Evolutionary conservation across 2,888 invertebrate species (phyloP).

Genomic region (Callimorpha dominula): DNA sequence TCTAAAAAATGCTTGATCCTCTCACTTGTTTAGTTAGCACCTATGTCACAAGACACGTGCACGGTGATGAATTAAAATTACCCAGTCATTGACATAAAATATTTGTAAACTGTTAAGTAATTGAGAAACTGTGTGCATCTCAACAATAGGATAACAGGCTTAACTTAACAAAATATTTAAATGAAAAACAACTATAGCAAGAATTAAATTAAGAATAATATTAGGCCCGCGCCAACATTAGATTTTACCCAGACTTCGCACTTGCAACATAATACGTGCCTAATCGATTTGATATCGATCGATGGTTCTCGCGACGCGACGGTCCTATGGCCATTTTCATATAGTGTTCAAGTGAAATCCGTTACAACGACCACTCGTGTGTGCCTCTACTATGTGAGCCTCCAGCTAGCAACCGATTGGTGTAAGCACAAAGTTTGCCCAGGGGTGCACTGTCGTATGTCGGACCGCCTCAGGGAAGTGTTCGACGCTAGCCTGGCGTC

Average conservation of each 20-base stretch:
- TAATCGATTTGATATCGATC: not conserved
- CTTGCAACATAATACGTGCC: not conserved
- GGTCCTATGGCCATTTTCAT: not conserved
- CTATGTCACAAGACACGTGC: not conserved
- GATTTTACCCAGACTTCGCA: not conserved
- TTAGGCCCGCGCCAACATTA: not conserved
- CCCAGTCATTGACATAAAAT: not conserved
- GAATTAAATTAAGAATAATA: not conserved
- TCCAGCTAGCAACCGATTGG: not conserved
- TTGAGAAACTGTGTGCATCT: not conserved
- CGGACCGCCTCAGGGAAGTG: too few relatives aligned
- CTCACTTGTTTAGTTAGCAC: slow-evolving; percentile 20
- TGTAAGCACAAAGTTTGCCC: not conserved
- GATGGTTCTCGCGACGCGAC: not conserved
- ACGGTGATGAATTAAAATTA: not conserved
- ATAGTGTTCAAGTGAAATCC: not conserved
- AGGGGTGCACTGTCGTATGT: too few relatives aligned
- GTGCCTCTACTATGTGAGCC: not conserved
- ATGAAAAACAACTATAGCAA: not conserved
- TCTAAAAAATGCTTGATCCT: slow-evolving; percentile 20
- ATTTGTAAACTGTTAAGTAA: not conserved
- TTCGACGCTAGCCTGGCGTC: too few relatives aligned
- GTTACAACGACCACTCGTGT: not conserved
- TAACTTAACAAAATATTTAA: not conserved
- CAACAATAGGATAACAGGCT: not conserved